Percentiles rank a stretch among this genome's conserved stretches.
These are phyloP conservation scores for Orycteropus afer DNA, from an alignment of 2,113 vertebrate species.

Conservation along the genomic window DNA sequence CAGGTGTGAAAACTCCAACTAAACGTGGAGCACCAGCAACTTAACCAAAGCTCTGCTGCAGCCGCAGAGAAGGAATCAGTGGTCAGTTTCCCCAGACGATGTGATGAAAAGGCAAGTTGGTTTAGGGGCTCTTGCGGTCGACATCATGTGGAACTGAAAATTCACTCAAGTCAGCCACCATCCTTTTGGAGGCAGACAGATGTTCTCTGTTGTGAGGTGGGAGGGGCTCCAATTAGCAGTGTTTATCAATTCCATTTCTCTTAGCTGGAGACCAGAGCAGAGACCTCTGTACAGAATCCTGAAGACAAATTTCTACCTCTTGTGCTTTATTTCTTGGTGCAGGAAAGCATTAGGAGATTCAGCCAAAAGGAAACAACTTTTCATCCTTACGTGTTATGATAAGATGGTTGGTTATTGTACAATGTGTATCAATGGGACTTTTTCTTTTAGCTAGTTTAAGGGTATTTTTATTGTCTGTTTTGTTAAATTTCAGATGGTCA, in stretches of 20 bases:
- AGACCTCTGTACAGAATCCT: neutral
- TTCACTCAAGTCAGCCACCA: conserved; percentile 30
- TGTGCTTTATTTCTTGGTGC: neutral
- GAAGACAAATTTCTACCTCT: neutral
- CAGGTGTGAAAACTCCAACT: conserved; percentile 86
- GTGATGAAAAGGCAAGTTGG: conserved; percentile 63
- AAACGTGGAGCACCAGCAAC: conserved; percentile 75
- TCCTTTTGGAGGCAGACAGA: conserved; percentile 58
- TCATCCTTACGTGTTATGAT: neutral
- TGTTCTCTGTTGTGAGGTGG: conserved; percentile 10
- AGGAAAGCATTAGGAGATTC: neutral
- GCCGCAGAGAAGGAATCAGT: conserved; percentile 71
- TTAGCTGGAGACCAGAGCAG: neutral
- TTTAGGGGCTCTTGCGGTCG: conserved; percentile 1
- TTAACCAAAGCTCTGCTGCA: conserved; percentile 80
- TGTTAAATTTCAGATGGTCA: conserved; percentile 26
- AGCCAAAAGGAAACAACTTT: neutral
- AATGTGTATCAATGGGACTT: neutral
- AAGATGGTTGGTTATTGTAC: neutral
- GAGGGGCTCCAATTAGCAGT: conserved; percentile 32
- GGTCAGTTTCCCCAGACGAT: conserved; percentile 63
- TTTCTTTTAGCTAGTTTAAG: neutral
- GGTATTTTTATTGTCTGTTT: conserved; percentile 23
- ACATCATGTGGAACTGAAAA: conserved; percentile 28
- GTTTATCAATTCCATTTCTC: conserved; percentile 37